Evolutionary conservation across 2,888 invertebrate species (phyloP).

Genomic region (Stegana nigrithorax): DNA sequence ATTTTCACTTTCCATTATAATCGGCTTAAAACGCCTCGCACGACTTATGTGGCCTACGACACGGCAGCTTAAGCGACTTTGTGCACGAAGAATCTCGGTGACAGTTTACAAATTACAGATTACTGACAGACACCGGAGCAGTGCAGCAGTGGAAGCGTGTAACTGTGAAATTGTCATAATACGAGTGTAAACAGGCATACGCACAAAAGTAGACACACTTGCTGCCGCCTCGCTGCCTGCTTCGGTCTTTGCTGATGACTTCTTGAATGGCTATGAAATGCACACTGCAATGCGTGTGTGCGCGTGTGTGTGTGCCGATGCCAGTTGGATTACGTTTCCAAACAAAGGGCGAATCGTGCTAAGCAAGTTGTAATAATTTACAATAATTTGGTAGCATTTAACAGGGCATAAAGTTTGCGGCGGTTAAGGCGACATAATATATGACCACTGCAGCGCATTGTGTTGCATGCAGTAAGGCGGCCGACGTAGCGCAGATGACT

Average conservation of each 20-base stretch:
- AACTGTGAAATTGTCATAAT: slow-evolving; percentile 52
- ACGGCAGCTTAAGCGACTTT: slow-evolving; percentile 22
- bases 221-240: no score
- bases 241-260: no score
- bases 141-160: no score
- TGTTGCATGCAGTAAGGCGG: background rate
- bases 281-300: no score
- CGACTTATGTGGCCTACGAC: background rate
- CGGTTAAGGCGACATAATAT: background rate
- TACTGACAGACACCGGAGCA: no score
- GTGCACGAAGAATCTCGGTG: slow-evolving; percentile 26
- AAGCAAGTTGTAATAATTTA: slow-evolving; percentile 40
- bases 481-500: no score
- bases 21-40: background rate
- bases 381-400: slow-evolving; percentile 12
- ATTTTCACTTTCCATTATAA: slow-evolving; percentile 5
- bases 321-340: no score
- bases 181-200: no score
- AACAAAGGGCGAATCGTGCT: background rate
- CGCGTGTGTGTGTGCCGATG: slow-evolving; percentile 26
- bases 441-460: slow-evolving; percentile 7
- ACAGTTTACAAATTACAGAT: slow-evolving; percentile 62
- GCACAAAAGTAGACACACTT: background rate
- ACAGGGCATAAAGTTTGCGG: background rate
- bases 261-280: no score